Conservation (phyloP, 2,797 vertebrate species). For the Centroberyx gerrardi region DNA sequence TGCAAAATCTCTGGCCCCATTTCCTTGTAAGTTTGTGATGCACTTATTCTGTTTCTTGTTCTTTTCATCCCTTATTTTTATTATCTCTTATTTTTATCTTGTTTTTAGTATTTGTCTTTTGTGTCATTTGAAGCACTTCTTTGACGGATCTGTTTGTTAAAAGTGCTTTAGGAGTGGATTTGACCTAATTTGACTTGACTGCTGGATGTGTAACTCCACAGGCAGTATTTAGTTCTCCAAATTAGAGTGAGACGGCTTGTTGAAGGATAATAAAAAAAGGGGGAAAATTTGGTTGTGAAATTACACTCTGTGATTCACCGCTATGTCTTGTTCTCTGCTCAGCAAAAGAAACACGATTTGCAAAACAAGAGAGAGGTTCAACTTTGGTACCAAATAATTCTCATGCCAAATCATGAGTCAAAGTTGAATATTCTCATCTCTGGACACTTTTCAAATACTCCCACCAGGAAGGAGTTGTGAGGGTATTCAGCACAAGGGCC, state of each 20-base stretch:
- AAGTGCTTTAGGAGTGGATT: slow-evolving; percentile 43
- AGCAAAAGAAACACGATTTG: neutral
- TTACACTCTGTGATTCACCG: neutral
- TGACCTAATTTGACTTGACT: slow-evolving; percentile 64
- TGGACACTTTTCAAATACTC: too few species aligned
- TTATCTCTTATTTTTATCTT: slow-evolving; percentile 27
- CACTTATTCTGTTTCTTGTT: slow-evolving; percentile 29
- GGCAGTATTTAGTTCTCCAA: slow-evolving; percentile 38
- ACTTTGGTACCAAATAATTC: neutral
- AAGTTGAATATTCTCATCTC: neutral
- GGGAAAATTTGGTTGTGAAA: slow-evolving; percentile 32
- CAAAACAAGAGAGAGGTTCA: neutral
- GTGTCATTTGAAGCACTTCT: slow-evolving; percentile 41
- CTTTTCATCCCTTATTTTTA: slow-evolving; percentile 19
- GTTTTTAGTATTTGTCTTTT: slow-evolving; percentile 27
- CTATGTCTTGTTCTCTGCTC: neutral
- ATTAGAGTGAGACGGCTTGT: slow-evolving; percentile 40
- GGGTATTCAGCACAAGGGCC: neutral
- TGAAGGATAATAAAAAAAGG: slow-evolving; percentile 24
- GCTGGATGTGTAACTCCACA: slow-evolving; percentile 32
- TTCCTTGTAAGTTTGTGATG: neutral
- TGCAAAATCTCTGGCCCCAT: neutral
- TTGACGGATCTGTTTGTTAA: slow-evolving; percentile 42
- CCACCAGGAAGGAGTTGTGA: neutral
- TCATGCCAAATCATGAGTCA: too few species aligned